Percentiles rank a stretch among this genome's conserved stretches.
Evolutionary conservation across 2,797 vertebrate species (phyloP).

Genomic region (Spinus olivaceus): DNA sequence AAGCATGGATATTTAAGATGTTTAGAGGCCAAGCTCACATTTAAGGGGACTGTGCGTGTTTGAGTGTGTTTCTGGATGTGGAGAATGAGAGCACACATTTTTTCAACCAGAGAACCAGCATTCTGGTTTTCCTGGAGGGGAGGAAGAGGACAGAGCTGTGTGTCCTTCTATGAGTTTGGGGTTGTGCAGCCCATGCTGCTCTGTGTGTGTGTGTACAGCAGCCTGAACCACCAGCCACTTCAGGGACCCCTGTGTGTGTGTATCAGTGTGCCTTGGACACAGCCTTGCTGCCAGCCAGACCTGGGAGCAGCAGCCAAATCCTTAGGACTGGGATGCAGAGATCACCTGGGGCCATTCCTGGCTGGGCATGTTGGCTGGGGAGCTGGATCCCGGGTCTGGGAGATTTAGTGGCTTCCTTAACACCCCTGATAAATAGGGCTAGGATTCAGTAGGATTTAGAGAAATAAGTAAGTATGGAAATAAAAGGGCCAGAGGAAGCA

Average conservation of each 20-base stretch:
- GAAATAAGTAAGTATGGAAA: not conserved
- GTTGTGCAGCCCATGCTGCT: rapidly evolving
- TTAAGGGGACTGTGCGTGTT: not conserved
- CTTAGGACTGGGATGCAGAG: not conserved
- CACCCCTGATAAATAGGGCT: not conserved
- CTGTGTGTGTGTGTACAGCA: not conserved
- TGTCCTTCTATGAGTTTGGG: not conserved
- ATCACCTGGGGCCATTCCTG: not conserved
- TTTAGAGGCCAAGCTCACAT: not conserved
- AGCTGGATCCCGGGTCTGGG: rapidly evolving
- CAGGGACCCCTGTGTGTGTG: not conserved
- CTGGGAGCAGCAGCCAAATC: not conserved
- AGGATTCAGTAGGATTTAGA: not conserved
- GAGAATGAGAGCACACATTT: not conserved
- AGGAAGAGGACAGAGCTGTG: not conserved
- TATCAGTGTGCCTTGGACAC: not conserved
- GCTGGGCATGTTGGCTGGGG: not conserved
- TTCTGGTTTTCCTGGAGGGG: not conserved
- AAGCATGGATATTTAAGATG: not conserved
- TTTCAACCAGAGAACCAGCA: not conserved
- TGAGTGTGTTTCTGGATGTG: not conserved
- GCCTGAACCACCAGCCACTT: not conserved
- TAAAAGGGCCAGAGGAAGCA: not conserved
- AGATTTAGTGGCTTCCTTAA: not conserved
- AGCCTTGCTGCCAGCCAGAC: not conserved